Evolutionary conservation across 2,888 invertebrate genomes (phyloP).

Genomic region (Corbicula japonica): DNA sequence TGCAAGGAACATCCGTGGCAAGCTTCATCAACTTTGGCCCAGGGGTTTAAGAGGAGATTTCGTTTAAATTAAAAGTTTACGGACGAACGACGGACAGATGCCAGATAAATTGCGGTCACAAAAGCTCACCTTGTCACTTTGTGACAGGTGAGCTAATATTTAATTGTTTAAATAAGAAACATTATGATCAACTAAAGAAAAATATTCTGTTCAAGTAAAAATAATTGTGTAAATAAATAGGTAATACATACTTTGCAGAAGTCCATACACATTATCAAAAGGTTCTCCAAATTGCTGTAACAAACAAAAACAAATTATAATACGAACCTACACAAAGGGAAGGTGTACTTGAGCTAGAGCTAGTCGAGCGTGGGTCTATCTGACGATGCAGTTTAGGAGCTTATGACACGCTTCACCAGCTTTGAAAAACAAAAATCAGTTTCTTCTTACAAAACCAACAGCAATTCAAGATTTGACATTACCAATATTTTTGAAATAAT

Average conservation of each 20-base stretch:
- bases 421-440: constrained; percentile 2
- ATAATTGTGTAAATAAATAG: not conserved
- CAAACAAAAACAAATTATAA: not conserved
- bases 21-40: too few relatives aligned
- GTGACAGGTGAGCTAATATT: not conserved
- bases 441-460: not conserved
- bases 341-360: not conserved
- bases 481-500: not conserved
- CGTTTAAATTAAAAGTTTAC: not conserved
- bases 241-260: constrained; percentile 79
- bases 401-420: not conserved
- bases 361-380: not conserved
- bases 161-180: not conserved
- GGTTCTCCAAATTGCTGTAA: constrained; percentile 82
- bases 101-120: not conserved
- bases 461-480: not conserved
- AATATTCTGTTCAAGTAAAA: not conserved
- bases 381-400: not conserved
- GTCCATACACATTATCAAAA: constrained; percentile 81
- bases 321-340: not conserved
- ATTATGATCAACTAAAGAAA: not conserved
- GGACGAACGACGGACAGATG: not conserved
- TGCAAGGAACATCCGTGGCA: too few relatives aligned
- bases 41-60: too few relatives aligned
- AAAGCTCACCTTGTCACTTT: not conserved